These are phyloP conservation scores for Laticauda colubrina DNA, from an alignment of 2,113 vertebrate genomes.

Conservation along the genomic window DNA sequence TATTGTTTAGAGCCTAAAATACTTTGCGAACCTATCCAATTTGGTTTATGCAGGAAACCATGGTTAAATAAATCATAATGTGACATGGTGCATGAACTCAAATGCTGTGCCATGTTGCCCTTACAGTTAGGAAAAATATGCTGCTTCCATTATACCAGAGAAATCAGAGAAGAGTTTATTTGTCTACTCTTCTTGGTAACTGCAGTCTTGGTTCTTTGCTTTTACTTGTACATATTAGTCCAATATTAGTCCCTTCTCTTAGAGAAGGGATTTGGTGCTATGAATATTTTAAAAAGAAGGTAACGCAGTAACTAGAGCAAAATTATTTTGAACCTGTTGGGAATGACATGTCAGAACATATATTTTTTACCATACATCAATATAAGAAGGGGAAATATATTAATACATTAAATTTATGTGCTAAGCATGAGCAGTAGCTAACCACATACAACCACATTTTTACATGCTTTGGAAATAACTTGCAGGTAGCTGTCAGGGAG, in stretches of 20 bases:
- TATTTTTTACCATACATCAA: not conserved
- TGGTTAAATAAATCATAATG: not conserved
- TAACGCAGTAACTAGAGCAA: not conserved
- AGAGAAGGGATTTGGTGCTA: not conserved
- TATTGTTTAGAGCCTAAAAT: not conserved
- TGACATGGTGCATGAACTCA: not conserved
- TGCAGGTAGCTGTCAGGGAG: slow-evolving; percentile 37
- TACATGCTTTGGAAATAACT: slow-evolving; percentile 42
- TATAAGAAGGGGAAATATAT: slow-evolving; percentile 19
- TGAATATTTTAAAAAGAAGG: not conserved
- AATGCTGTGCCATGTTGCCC: not conserved
- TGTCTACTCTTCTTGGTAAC: not conserved
- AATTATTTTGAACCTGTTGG: not conserved
- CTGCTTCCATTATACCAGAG: not conserved
- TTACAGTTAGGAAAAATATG: not conserved
- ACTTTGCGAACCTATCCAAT: not conserved
- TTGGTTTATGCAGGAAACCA: not conserved
- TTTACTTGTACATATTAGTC: not conserved
- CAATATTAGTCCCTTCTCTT: not conserved
- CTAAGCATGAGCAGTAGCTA: slow-evolving; percentile 33
- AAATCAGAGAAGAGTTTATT: not conserved
- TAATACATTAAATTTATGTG: slow-evolving; percentile 37
- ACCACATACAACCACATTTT: slow-evolving; percentile 38
- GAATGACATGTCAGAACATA: not conserved
- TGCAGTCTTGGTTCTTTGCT: not conserved